These are phyloP conservation scores for Drosophila ambigua DNA, from an alignment of 1,140 invertebrate species.

Conservation along the genomic window DNA sequence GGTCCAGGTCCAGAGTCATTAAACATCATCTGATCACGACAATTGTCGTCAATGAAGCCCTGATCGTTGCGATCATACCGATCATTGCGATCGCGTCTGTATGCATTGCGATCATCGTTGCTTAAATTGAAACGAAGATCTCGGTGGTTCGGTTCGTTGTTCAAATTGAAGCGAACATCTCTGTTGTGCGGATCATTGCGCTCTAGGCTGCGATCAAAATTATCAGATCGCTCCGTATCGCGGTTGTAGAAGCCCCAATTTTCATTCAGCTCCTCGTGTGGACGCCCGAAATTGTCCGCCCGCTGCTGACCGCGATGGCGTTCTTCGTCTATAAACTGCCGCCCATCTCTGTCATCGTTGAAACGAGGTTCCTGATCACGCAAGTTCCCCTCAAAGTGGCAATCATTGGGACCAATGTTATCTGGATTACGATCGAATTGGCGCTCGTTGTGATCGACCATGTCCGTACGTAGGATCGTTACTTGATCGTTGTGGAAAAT, in stretches of 20 bases:
- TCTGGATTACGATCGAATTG: neutral
- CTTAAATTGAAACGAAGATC: neutral
- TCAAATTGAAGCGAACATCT: neutral
- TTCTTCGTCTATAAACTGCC: neutral
- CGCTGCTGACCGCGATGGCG: neutral
- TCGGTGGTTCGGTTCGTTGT: neutral
- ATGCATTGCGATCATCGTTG: constrained; percentile 14
- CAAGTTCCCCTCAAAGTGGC: neutral
- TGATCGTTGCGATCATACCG: constrained; percentile 12
- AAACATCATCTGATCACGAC: constrained; percentile 1
- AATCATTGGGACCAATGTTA: neutral
- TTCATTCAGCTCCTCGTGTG: neutral
- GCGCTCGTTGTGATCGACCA: constrained; percentile 1
- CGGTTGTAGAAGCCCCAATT: neutral
- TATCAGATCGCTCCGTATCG: neutral
- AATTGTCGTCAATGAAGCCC: neutral
- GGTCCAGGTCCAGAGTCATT: constrained; percentile 1
- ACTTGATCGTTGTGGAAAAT: constrained; percentile 40
- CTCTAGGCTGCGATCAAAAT: neutral
- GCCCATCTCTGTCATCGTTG: neutral
- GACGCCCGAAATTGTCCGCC: neutral
- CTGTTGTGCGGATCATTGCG: neutral
- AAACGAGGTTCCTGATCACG: neutral
- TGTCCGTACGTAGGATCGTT: constrained; percentile 25
- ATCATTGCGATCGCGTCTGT: constrained; percentile 8